Evolutionary conservation across 2,113 vertebrate species (phyloP).

Genomic region (Sphaerodactylus townsendi): DNA sequence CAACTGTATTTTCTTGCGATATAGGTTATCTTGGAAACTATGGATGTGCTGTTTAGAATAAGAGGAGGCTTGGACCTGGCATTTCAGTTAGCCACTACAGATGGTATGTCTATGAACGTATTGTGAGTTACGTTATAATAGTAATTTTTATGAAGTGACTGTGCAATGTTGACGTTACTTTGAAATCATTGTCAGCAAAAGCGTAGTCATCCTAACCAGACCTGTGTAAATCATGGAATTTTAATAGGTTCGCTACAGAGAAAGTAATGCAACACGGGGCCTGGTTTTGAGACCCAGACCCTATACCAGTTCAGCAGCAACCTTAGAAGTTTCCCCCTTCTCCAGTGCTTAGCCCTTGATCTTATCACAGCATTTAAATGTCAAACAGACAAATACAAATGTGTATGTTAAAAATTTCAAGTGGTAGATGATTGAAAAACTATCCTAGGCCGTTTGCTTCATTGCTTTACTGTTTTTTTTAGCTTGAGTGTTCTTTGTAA

Average conservation of each 20-base stretch:
- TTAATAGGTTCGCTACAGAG: background rate
- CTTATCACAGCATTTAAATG: too few species aligned
- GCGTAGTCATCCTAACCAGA: background rate
- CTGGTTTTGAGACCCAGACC: background rate
- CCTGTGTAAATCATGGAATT: background rate
- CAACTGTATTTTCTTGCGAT: background rate
- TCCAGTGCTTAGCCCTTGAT: too few species aligned
- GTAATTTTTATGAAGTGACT: background rate
- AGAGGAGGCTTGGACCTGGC: constrained; percentile 82
- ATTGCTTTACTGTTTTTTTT: background rate
- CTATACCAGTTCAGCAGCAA: background rate
- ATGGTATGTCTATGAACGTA: constrained; percentile 70
- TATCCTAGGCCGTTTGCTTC: background rate
- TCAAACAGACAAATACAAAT: too few species aligned
- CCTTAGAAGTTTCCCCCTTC: background rate
- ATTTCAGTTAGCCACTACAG: constrained; percentile 76
- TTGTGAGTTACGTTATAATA: background rate
- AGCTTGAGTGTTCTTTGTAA: background rate
- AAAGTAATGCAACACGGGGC: background rate
- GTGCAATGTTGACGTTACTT: background rate
- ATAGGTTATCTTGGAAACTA: constrained; percentile 70
- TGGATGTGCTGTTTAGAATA: constrained; percentile 79
- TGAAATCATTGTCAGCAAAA: background rate
- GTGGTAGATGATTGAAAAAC: background rate
- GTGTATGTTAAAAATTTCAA: background rate